These are phyloP conservation scores for Cinara cedri DNA, from an alignment of 2,888 invertebrate genomes.

Conservation along the genomic window DNA sequence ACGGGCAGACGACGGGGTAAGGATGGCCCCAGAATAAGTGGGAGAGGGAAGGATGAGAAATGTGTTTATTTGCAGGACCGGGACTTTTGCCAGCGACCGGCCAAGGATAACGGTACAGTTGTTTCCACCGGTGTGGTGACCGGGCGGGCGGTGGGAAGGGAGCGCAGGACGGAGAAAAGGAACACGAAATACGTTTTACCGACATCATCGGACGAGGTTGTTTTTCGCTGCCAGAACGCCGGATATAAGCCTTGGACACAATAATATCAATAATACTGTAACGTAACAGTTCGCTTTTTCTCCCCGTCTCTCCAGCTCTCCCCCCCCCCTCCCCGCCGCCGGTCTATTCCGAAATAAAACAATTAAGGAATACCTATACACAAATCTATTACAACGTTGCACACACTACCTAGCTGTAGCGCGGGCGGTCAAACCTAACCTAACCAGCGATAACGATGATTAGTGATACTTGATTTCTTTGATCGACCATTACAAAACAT, in stretches of 20 bases:
- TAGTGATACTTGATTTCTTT: too few species aligned
- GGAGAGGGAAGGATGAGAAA: constrained; percentile 50
- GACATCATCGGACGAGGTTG: constrained; percentile 39
- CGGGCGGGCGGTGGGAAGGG: background rate
- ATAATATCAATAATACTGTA: too few species aligned
- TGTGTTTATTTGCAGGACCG: constrained; percentile 49
- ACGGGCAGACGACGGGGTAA: background rate
- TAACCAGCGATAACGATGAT: too few species aligned
- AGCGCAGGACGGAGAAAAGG: background rate
- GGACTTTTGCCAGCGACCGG: constrained; percentile 47
- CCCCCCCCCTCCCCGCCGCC: too few species aligned
- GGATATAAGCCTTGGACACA: constrained; percentile 31
- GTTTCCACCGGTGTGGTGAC: too few species aligned
- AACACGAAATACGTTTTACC: constrained; percentile 30
- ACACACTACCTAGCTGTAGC: background rate
- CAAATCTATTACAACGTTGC: background rate
- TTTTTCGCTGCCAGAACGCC: constrained; percentile 19
- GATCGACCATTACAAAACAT: too few species aligned
- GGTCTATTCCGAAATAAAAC: constrained; percentile 15
- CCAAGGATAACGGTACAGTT: constrained; percentile 37
- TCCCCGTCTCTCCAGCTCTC: too few species aligned
- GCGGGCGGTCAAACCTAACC: background rate
- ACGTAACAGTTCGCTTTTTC: too few species aligned
- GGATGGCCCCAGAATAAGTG: constrained; percentile 13
- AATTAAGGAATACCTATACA: constrained; percentile 27